Evolutionary conservation across 2,797 vertebrate species (phyloP).

Genomic region (Gastrophryne carolinensis): DNA sequence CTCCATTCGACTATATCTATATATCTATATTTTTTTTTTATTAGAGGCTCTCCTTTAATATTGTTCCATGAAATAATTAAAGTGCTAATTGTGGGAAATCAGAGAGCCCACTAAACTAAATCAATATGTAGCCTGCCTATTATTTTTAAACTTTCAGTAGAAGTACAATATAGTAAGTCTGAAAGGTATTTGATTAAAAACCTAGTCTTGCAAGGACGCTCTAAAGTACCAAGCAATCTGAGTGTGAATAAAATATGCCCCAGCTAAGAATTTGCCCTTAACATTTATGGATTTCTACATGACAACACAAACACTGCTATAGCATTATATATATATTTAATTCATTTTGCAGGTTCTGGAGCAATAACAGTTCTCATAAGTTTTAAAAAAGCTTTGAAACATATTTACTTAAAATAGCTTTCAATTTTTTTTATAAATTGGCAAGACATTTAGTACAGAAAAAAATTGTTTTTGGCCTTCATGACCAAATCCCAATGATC

Average conservation of each 20-base stretch:
- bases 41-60: too few relatives aligned
- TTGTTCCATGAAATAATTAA: too few relatives aligned
- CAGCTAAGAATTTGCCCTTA: not conserved
- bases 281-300: not conserved
- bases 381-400: not conserved
- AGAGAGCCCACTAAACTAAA: too few relatives aligned
- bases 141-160: too few relatives aligned
- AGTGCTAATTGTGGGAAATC: too few relatives aligned
- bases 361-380: constrained; percentile 10
- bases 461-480: not conserved
- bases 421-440: not conserved
- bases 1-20: too few relatives aligned
- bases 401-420: constrained; percentile 9
- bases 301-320: too few relatives aligned
- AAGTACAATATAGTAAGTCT: too few relatives aligned
- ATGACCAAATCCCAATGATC: not conserved
- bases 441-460: not conserved
- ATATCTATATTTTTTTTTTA: too few relatives aligned
- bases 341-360: not conserved
- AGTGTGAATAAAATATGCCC: not conserved
- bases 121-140: too few relatives aligned
- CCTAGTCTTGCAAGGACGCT: not conserved
- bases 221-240: not conserved
- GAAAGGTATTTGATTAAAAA: not conserved
- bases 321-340: too few relatives aligned